These are phyloP conservation scores for Sinodicranocentrus sp. DNA, from an alignment of 2,888 invertebrate species.

Conservation along the genomic window DNA sequence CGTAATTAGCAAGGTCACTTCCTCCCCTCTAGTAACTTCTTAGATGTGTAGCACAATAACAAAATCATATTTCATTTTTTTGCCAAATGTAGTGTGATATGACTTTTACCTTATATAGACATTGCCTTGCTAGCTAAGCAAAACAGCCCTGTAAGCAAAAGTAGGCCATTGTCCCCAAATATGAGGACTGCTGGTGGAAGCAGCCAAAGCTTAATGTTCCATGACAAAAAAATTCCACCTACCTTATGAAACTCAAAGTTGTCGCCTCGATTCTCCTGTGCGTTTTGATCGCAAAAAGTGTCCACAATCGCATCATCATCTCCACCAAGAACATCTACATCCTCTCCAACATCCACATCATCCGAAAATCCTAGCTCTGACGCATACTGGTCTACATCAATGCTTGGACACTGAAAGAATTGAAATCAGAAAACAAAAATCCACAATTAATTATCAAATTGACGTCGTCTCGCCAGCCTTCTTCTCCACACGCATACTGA, in stretches of 20 bases:
- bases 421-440: neutral
- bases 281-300: conserved; percentile 4
- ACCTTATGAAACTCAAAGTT: conserved; percentile 54
- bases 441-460: neutral
- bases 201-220: neutral
- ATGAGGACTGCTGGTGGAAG: too few relatives aligned
- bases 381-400: conserved; percentile 44
- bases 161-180: too few relatives aligned
- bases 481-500: neutral
- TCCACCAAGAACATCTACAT: conserved; percentile 19
- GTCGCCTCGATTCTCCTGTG: neutral
- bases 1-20: neutral
- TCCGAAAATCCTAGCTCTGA: conserved; percentile 8
- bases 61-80: neutral
- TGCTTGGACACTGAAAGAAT: conserved; percentile 49
- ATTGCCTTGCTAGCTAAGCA: too few relatives aligned
- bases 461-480: neutral
- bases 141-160: too few relatives aligned
- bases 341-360: conserved; percentile 18
- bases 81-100: neutral
- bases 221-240: conserved; percentile 16
- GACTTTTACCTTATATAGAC: neutral
- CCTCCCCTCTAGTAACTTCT: neutral
- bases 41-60: neutral
- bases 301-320: conserved; percentile 41